Base-by-base conservation (phyloP, 2,797 vertebrate genomes). In the Enteromius radiatus region DNA sequence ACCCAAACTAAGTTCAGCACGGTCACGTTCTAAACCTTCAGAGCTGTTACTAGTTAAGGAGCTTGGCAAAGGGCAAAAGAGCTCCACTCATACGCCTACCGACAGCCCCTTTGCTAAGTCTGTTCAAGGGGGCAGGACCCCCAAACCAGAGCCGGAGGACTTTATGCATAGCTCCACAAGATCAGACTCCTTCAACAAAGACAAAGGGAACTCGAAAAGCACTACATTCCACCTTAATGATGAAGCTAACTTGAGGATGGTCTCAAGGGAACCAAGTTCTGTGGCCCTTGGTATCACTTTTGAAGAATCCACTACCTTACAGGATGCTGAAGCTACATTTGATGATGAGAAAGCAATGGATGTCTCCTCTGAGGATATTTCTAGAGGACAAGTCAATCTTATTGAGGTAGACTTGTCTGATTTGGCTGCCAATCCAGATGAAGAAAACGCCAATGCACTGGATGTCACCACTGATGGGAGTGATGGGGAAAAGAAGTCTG, bases 391-490 rank as follows among this genome's bases (percentile, higher is more conserved):
- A 89, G 81, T 91, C 63, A 94, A 93, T 87, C 96, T 99, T 86
- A 98, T 99, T 0, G 96, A 99, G 89, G 98, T 99, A 0, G 98
- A 98, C 87, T 92, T 99, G 81, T 96, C 97, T 0, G 96, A 96
- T 3, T 90, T 98, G 77, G 96, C 94, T 89, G 94, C 91, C 67
- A 92, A 94, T 0, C 93, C 94, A 2, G 96, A 95, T n/a, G 94
- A 93, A 21, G 94, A 92, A 17, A 90, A 89, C 54, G 79, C 85
- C 0, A 90, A 87, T 4, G 89, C 83, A 0, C 86, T 88, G 56
- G 91, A 94, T 61, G 8, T 12, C 3, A 54, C 89, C 0, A 23
- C 81, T 0, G 93, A 94, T 2, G 90, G 76, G n/a, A 87, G 80
- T 0, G 97, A 97, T 6, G 91, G 93, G 6, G 98, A 98, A 77